phyloP scores from a whole-genome alignment of 2,888 invertebrate species.

The Sinhomidia bicolor region DNA sequence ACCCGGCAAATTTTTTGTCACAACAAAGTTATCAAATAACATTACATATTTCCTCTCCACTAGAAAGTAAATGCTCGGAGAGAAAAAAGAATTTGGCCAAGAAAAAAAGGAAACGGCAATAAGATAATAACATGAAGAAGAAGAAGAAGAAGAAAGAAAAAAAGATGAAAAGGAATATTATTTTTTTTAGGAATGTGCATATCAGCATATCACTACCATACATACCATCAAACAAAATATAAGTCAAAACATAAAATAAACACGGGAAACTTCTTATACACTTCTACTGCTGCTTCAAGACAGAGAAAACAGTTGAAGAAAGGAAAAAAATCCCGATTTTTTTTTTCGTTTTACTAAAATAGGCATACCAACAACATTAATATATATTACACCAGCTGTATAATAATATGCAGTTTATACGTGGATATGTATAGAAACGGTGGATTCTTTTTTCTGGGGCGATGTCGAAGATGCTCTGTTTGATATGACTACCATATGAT shows the following conservation, averaged over 20 bases:
- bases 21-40: slow-evolving; percentile 45
- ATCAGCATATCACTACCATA: slow-evolving; percentile 14
- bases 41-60: slow-evolving; percentile 16
- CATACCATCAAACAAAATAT: not conserved
- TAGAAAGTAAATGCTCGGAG: not conserved
- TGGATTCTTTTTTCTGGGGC: not conserved
- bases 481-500: slow-evolving; percentile 3
- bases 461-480: not conserved
- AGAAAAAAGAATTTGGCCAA: not conserved
- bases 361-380: no score
- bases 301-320: not conserved
- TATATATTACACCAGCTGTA: no score
- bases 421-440: no score
- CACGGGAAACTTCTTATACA: not conserved
- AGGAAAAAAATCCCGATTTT: not conserved
- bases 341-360: not conserved
- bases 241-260: slow-evolving; percentile 13
- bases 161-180: not conserved
- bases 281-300: no score
- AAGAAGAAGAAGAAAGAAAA: not conserved
- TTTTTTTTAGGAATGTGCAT: not conserved
- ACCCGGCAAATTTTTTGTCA: slow-evolving; percentile 19
- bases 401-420: no score
- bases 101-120: slow-evolving; percentile 6
- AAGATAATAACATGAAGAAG: slow-evolving; percentile 10